phyloP scores from a whole-genome alignment of 2,113 vertebrate species.

The Misgurnus mizolepis region DNA sequence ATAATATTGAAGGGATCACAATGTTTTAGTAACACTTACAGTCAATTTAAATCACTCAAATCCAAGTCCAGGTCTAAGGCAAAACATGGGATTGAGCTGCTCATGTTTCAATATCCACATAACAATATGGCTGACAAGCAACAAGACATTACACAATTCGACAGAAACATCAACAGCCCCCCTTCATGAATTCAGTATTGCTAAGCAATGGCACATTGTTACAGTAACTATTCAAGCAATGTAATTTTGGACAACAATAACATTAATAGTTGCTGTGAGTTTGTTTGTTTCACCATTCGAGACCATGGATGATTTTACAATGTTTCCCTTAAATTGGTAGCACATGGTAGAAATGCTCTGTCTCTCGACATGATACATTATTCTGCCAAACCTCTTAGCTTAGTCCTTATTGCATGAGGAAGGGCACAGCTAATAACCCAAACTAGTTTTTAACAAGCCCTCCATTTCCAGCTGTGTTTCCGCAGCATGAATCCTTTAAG shows the following conservation, averaged over 20 bases:
- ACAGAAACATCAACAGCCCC: not conserved
- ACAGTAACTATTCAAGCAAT: not conserved
- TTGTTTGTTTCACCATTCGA: slow-evolving; percentile 20
- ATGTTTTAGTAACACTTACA: not conserved
- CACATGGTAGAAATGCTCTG: slow-evolving; percentile 58
- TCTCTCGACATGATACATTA: slow-evolving; percentile 59
- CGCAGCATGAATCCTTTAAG: slow-evolving; percentile 30
- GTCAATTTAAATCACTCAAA: not conserved
- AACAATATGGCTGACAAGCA: not conserved
- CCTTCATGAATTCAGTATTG: not conserved
- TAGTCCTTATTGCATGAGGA: slow-evolving; percentile 42
- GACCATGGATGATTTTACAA: slow-evolving; percentile 43
- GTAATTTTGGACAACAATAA: slow-evolving; percentile 45
- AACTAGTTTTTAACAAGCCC: slow-evolving; percentile 46
- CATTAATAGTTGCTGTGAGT: slow-evolving; percentile 37
- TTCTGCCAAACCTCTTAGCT: slow-evolving; percentile 39
- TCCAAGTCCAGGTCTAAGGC: not conserved
- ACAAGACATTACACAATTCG: not conserved
- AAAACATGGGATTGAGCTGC: slow-evolving; percentile 11
- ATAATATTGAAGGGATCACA: not conserved
- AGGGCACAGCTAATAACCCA: slow-evolving; percentile 50
- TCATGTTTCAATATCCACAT: slow-evolving; percentile 1
- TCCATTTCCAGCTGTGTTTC: slow-evolving; percentile 42
- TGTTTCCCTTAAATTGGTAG: slow-evolving; percentile 54
- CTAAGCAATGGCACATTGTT: slow-evolving; percentile 1